A percentile compares a stretch with the other conserved stretches of the same genome.
Evolutionary conservation across 2,888 invertebrate species (phyloP).

Genomic region (Liopterus haemorrhoidalis): DNA sequence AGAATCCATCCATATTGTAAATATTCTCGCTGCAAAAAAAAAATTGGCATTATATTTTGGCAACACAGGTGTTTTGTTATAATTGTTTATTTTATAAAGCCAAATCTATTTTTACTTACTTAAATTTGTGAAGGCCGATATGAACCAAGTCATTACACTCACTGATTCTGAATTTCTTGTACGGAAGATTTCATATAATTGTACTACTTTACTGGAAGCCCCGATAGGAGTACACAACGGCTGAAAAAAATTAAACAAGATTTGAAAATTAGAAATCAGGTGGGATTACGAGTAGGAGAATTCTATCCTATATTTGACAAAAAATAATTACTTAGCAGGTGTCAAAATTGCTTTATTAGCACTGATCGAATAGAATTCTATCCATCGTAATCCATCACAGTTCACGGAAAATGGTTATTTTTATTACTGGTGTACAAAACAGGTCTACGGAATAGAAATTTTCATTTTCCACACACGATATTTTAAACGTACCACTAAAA

Average conservation of each 20-base stretch:
- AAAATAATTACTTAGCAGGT: too few relatives aligned
- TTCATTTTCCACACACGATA: neutral
- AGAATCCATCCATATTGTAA: constrained; percentile 74
- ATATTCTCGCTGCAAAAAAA: constrained; percentile 64
- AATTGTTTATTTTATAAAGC: too few relatives aligned
- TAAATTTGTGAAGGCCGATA: constrained; percentile 74
- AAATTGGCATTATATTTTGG: constrained; percentile 15
- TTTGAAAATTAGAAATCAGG: constrained; percentile 8
- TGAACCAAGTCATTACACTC: constrained; percentile 73
- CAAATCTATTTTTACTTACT: constrained; percentile 65
- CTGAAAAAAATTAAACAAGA: constrained; percentile 46
- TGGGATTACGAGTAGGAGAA: too few relatives aligned
- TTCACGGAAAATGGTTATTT: too few relatives aligned
- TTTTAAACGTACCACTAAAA: constrained; percentile 58
- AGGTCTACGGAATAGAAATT: constrained; percentile 2
- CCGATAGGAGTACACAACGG: constrained; percentile 73
- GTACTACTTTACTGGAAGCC: constrained; percentile 75
- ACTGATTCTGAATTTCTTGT: constrained; percentile 69
- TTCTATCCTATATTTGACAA: too few relatives aligned
- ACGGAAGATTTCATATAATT: constrained; percentile 65
- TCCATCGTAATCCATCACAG: too few relatives aligned
- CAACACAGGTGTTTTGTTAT: constrained; percentile 8
- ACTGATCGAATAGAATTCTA: too few relatives aligned
- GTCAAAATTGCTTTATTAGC: too few relatives aligned
- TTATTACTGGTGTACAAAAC: neutral